Evolutionary conservation across 2,888 invertebrate genomes (phyloP), one percentile per base, ranked within the genome.

Genomic region (Ichneumoninae sp.): DNA sequence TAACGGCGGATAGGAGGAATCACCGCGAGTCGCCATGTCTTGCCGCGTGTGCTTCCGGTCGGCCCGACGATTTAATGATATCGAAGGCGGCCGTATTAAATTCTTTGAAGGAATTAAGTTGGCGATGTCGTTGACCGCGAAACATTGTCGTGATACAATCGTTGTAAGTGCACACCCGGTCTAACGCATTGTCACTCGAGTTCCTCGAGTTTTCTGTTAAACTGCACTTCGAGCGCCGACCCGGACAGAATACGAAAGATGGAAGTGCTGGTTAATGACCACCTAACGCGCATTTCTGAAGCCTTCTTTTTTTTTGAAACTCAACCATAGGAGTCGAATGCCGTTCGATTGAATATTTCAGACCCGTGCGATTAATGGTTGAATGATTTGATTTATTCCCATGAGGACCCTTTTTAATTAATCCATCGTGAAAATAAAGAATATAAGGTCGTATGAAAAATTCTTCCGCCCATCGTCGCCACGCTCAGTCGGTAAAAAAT

Each of bases 31-130:
- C 52, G 50, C 60, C 26, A 22, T 40, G 13, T 73, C 60, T 57
- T 22, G 81, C 70, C 83, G 80, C 68, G 65, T 66, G 79, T 66
- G 82, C 82, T 85, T 85, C 85, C 85, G 82, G 75, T 85, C 22
- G 75, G 71, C 78, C 47, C 84, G 60, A 73, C 66, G 36, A 82
- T 85, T 84, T 85, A 82, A 85, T 85, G 85, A 83, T 81, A 85
- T 83, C 86, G 86, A 85, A 86, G 54, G 74, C 44, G 74, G 33
- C 70, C 65, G 33, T 66, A 77, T 80, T 75, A 63, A 68, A 79
- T 78, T 77, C 36, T 65, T 40, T 66, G 68, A 69, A 81, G 57
- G 73, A 81, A 85, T 80, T 77, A 69, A 69, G 33, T 83, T 63
- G 70, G 33, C 66, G 54, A 73, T 77, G 85, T 83, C 85, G 81